Evolutionary conservation across 2,797 vertebrate species (phyloP), one percentile per base, ranked within the genome.

Genomic region (Diplodus sargus): DNA sequence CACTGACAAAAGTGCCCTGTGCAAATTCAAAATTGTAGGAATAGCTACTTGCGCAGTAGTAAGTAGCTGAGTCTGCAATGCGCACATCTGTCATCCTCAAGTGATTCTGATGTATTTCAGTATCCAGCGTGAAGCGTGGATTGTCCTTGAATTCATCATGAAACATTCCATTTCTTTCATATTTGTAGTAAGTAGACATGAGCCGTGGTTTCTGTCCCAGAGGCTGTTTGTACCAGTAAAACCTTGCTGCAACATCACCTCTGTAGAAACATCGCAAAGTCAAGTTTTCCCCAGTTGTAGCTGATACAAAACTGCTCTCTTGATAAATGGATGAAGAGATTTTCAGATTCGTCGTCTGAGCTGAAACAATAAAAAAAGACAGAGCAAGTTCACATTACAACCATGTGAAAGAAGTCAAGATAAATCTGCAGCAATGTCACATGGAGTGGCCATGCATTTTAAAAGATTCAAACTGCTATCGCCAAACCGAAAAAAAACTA

Each of bases 191-290:
- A 1, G 10, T 57, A 23, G 82, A 86, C 18, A 93, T 18, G 8
- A 76, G 79, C 39, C 0, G 39, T 9, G 74, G 87, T 28, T 65
- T 77, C 48, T 78, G 49, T n/a, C 86, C 81, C n/a, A 83, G 66
- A 47, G 16, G 25, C 34, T 83, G 74, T 23, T 80, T 85, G 11
- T 70, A 86, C 87, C 84, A 89, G 57, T 78, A 74, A 70, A 74
- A 43, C 22, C 16, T 25, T 6, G 49, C 14, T 11, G 57, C 30
- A 28, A 71, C 47, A 1, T 72, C 45, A 12, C 2, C 45, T 17
- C 70, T 1, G 8, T 39, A 64, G 79, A 73, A 84, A 51, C 91
- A 91, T 9, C 4, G 25, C 59, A 92, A 59, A 59, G 49, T 85
- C 45, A 90, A 43, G 7, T 2, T 56, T 1, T 71, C 83, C 11